Percentiles rank a stretch among this genome's conserved stretches.
Evolutionary conservation across 2,797 vertebrate species (phyloP).

Genomic region (Botia kubotai): DNA sequence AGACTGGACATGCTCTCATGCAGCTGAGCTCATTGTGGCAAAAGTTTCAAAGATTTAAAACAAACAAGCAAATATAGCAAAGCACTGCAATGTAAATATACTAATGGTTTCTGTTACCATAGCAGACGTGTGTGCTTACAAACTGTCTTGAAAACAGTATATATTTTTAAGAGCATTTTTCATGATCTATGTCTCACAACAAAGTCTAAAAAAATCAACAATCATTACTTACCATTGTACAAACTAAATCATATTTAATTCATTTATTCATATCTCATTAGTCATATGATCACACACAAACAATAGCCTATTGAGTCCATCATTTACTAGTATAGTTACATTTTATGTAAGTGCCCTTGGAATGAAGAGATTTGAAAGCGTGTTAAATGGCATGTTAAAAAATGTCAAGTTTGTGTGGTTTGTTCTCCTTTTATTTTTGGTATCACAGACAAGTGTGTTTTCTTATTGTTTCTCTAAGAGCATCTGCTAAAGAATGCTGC

Average conservation of each 20-base stretch:
- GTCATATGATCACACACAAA: neutral
- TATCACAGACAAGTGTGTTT: neutral
- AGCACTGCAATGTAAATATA: neutral
- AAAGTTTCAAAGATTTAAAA: slow-evolving; percentile 39
- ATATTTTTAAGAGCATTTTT: neutral
- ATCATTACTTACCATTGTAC: neutral
- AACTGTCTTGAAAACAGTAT: neutral
- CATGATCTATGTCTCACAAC: slow-evolving; percentile 12
- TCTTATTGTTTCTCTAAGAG: neutral
- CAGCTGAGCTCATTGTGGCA: slow-evolving; percentile 19
- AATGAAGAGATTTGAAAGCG: neutral
- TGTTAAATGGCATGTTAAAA: neutral
- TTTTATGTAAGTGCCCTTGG: neutral
- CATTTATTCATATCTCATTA: neutral
- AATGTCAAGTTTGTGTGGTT: neutral
- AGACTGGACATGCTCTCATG: slow-evolving; percentile 23
- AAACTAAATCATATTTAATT: neutral
- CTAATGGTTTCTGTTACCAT: neutral
- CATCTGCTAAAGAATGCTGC: slow-evolving; percentile 36
- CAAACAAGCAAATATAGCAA: slow-evolving; percentile 43
- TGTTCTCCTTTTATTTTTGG: neutral
- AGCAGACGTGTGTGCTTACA: neutral
- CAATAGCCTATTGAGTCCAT: neutral
- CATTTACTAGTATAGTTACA: neutral
- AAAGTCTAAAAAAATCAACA: neutral